A percentile compares a stretch with the other conserved stretches of the same genome.
Conservation (phyloP, 2,113 vertebrate species). For the Bufo bufo region DNA sequence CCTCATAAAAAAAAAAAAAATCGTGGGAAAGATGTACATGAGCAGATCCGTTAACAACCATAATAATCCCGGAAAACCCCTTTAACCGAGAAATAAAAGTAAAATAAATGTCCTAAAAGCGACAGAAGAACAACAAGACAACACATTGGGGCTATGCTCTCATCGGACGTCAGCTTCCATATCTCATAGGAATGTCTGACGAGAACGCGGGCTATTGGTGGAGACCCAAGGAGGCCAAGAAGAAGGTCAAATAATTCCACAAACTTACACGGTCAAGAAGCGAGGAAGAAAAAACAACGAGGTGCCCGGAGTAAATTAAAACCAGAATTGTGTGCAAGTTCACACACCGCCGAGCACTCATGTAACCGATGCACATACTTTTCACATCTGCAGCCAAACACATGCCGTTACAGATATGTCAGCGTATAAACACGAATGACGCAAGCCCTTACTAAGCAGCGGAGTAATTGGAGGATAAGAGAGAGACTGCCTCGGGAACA, state of each 20-base stretch:
- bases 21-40: not conserved
- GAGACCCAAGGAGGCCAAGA: conserved; percentile 29
- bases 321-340: conserved; percentile 53
- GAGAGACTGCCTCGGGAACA: conserved; percentile 44
- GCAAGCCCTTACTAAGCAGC: conserved; percentile 52
- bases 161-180: not conserved
- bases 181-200: conserved; percentile 18
- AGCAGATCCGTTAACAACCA: not conserved
- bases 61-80: too few relatives aligned
- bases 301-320: conserved; percentile 49
- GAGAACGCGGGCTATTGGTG: conserved; percentile 3
- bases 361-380: conserved; percentile 41
- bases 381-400: conserved; percentile 58
- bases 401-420: conserved; percentile 56
- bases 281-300: not conserved
- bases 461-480: conserved; percentile 57
- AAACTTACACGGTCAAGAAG: conserved; percentile 19
- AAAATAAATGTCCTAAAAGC: not conserved
- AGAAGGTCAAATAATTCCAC: conserved; percentile 53
- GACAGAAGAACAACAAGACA: not conserved
- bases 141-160: not conserved
- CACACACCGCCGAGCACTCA: conserved; percentile 46
- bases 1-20: too few relatives aligned
- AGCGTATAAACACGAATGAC: conserved; percentile 58
- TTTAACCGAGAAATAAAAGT: not conserved